A percentile compares a stretch with the other conserved stretches of the same genome.
These are phyloP conservation scores for Epicampocera succincta DNA, from an alignment of 2,888 invertebrate genomes.

Conservation along the genomic window DNA sequence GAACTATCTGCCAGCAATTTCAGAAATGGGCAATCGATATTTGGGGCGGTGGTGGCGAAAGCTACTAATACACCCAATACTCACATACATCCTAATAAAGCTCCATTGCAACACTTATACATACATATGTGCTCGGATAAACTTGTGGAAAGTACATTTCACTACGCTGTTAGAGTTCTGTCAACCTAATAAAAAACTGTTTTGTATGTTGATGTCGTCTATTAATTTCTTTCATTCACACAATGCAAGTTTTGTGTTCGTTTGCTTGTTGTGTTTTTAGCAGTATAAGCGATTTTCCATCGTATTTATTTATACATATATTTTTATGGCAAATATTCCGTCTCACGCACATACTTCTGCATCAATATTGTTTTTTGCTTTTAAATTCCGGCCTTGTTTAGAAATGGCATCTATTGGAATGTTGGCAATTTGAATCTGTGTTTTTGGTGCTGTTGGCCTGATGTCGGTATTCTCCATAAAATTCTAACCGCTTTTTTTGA, in stretches of 20 bases:
- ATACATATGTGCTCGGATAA: background rate
- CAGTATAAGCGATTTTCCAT: too few relatives aligned
- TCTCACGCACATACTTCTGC: too few relatives aligned
- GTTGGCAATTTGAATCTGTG: conserved; percentile 72
- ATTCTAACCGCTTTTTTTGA: conserved; percentile 65
- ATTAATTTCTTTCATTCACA: conserved; percentile 58
- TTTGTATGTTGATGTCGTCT: conserved; percentile 71
- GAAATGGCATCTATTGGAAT: conserved; percentile 67
- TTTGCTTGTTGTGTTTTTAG: background rate
- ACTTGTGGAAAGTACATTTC: background rate
- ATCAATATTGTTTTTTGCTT: background rate
- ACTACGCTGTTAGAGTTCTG: conserved; percentile 57
- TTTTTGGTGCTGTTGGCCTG: conserved; percentile 76
- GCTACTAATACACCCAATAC: background rate
- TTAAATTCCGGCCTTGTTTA: conserved; percentile 9
- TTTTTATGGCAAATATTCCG: background rate
- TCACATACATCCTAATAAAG: background rate
- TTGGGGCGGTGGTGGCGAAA: conserved; percentile 18
- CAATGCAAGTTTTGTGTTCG: conserved; percentile 4
- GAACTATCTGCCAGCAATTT: conserved; percentile 15
- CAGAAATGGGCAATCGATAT: conserved; percentile 45
- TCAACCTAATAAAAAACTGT: conserved; percentile 71
- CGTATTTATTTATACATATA: too few relatives aligned
- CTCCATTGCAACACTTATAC: background rate
- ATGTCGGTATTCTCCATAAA: conserved; percentile 77